These are phyloP conservation scores for Bradypus variegatus DNA, from an alignment of 2,797 vertebrate species.

Conservation along the genomic window DNA sequence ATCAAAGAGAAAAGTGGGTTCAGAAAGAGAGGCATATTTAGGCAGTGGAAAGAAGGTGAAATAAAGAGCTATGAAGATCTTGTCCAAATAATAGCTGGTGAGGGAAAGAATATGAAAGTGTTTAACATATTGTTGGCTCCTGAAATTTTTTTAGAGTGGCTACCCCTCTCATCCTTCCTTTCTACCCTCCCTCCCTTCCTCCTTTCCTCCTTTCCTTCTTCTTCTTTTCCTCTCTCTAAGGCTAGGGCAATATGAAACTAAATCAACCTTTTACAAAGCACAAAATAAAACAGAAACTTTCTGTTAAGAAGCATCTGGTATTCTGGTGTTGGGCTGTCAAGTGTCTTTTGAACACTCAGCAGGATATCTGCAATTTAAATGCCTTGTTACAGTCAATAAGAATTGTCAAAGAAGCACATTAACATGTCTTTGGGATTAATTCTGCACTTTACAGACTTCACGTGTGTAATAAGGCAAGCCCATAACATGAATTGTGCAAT, in stretches of 20 bases:
- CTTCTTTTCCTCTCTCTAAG: neutral
- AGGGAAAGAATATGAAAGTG: neutral
- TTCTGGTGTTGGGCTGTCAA: conserved; percentile 50
- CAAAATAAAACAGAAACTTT: conserved; percentile 9
- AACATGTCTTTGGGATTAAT: conserved; percentile 69
- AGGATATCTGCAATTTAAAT: conserved; percentile 75
- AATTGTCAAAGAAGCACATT: conserved; percentile 69
- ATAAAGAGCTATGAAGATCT: neutral
- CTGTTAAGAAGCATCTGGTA: conserved; percentile 27
- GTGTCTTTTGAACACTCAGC: conserved; percentile 64
- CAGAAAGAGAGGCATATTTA: neutral
- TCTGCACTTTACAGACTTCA: conserved; percentile 52
- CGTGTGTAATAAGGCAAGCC: conserved; percentile 58
- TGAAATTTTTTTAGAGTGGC: neutral
- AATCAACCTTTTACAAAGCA: conserved; percentile 41
- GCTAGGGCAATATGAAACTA: neutral
- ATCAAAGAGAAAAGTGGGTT: neutral
- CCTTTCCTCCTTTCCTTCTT: neutral
- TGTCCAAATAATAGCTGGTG: neutral
- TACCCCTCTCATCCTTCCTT: neutral
- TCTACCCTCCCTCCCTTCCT: too few relatives aligned
- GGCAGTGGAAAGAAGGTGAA: neutral
- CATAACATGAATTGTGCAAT: conserved; percentile 21
- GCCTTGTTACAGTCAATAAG: conserved; percentile 68
- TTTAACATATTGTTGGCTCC: neutral